phyloP scores from a whole-genome alignment of 2,113 vertebrate species.

The Glareola pratincola region DNA sequence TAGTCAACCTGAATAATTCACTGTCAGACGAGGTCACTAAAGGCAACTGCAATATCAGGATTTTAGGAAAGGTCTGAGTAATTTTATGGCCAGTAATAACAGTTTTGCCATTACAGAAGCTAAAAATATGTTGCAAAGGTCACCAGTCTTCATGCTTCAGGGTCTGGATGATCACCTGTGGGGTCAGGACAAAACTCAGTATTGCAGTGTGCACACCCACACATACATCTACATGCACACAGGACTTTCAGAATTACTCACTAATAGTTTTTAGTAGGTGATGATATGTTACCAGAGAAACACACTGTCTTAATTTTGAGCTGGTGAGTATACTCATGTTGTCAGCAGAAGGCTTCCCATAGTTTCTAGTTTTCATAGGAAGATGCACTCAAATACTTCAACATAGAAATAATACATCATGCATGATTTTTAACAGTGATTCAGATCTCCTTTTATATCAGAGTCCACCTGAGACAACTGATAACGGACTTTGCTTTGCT shows the following conservation, averaged over 20 bases:
- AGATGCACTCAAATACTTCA: not conserved
- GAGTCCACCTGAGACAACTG: not conserved
- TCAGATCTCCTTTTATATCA: not conserved
- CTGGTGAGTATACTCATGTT: not conserved
- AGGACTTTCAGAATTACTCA: not conserved
- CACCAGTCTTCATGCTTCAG: conserved; percentile 45
- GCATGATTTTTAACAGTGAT: not conserved
- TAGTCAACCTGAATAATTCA: conserved; percentile 64
- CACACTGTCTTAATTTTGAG: not conserved
- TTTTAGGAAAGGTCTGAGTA: conserved; percentile 60
- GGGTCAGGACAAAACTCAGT: not conserved
- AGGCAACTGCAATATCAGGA: conserved; percentile 55
- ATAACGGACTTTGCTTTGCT: not conserved
- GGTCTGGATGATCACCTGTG: not conserved
- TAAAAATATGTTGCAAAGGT: conserved; percentile 60
- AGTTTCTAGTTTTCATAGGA: not conserved
- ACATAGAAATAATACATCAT: not conserved
- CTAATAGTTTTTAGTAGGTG: not conserved
- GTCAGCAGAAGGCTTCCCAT: not conserved
- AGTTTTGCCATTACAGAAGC: conserved; percentile 55
- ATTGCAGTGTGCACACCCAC: not conserved
- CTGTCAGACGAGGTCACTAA: conserved; percentile 37
- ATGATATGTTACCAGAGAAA: not conserved
- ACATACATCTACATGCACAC: not conserved
- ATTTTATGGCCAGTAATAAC: conserved; percentile 64